Base-by-base conservation (phyloP, 2,113 vertebrate species). In the Salminus brasiliensis region DNA sequence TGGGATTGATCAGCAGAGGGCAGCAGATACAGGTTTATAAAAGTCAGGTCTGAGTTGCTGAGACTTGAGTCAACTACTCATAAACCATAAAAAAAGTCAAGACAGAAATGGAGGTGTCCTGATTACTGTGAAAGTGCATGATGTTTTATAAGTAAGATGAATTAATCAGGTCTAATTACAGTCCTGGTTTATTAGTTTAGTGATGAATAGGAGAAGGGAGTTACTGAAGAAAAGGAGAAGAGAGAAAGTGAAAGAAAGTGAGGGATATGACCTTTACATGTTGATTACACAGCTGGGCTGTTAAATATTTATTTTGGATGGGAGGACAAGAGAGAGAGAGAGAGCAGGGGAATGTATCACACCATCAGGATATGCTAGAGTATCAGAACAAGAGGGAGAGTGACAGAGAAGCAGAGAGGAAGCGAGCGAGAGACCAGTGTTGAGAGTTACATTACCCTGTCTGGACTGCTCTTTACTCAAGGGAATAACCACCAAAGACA, bases 281-380 rank as follows among this genome's bases (percentile, higher is more conserved):
- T 80, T 85, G 85, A 87, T 91, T 69, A 85, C 12, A 9, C 79
- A 74, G 80, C 60, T 86, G 82, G 77, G 81, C 76, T 83, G 87
- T 87, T 91, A 89, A 93, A 91, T 91, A 91, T 93, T 91, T 91
- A 88, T 88, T 82, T 90, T 92, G 87, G 86, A 87, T 53, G 81
- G 76, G 8, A 29, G 55, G 65, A n/a, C 53, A 55, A 10, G 52
- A 41, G 41, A 41, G 65, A 29, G 36, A 67, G 60, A n/a, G 49
- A 47, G 67, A 25, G 36, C 15, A 23, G 21, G 39, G 3, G 49
- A 55, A 32, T 65, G 32, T 25, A 30, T 25, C 1, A 59, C 29
- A 53, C 10, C 39, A 36, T 25, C 4, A 39, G 52, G 74, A 25
- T 18, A 39, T 41, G 1, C 43, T 65, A n/a, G 45, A 57, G 62